These are phyloP conservation scores for Morbakka virulenta DNA, from an alignment of 30 jellyfish, hydroid and myxozoan species.

Conservation along the genomic window DNA sequence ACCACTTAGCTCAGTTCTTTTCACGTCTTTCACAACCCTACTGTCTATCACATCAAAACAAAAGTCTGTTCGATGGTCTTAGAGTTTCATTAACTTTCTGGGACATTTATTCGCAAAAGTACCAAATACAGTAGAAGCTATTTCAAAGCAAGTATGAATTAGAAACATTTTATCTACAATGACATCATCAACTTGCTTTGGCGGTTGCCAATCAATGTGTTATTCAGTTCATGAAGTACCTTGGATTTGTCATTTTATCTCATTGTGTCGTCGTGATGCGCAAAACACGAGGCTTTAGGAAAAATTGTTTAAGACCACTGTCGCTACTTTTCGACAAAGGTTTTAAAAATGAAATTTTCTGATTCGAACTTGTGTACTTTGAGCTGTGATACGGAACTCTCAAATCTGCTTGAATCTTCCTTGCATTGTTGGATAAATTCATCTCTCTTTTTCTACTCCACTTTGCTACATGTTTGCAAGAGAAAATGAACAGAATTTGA, in stretches of 20 bases:
- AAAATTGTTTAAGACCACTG: neutral
- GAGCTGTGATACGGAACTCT: neutral
- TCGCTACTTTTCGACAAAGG: neutral
- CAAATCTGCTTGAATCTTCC: too few species aligned
- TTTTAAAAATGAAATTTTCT: neutral
- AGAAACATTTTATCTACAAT: slow-evolving; percentile 16
- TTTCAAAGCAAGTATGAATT: neutral
- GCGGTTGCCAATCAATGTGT: slow-evolving; percentile 2
- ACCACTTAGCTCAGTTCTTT: slow-evolving; percentile 10
- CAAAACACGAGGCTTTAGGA: slow-evolving; percentile 26
- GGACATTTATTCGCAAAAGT: slow-evolving; percentile 1
- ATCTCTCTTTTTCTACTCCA: slow-evolving; percentile 14
- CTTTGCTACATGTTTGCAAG: neutral
- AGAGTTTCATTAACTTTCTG: neutral
- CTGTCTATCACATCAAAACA: slow-evolving; percentile 9
- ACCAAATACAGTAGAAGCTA: neutral
- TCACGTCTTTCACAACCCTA: slow-evolving; percentile 18
- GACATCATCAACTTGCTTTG: too few species aligned
- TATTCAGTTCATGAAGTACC: slow-evolving; percentile 5
- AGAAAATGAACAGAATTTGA: neutral
- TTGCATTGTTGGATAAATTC: slow-evolving; percentile 8
- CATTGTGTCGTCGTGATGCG: slow-evolving; percentile 32
- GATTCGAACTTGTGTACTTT: neutral
- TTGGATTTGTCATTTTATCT: slow-evolving; percentile 21
- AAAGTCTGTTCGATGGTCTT: slow-evolving; percentile 6